These are phyloP conservation scores for Poicephalus meyeri DNA, from an alignment of 2,113 vertebrate species.

Conservation along the genomic window DNA sequence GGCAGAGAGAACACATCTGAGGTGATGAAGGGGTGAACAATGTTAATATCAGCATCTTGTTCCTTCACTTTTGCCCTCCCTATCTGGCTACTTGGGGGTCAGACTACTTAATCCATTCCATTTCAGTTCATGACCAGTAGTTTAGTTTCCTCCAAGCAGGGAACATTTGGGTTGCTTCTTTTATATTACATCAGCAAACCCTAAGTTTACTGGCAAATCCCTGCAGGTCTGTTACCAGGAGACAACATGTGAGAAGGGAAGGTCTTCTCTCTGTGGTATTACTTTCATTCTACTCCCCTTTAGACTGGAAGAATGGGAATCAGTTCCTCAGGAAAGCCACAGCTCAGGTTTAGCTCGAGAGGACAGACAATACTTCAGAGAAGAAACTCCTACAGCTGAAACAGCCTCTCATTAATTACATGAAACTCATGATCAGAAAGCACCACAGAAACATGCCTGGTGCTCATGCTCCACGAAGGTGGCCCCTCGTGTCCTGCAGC, in stretches of 20 bases:
- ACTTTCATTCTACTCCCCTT: background rate
- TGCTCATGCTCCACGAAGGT: no score
- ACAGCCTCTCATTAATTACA: background rate
- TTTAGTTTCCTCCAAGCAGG: background rate
- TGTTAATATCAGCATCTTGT: background rate
- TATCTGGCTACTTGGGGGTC: background rate
- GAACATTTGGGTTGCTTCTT: background rate
- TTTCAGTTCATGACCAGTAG: background rate
- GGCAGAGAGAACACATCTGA: background rate
- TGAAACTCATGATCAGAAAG: background rate
- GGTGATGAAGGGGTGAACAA: background rate
- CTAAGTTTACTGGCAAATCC: background rate
- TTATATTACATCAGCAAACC: background rate
- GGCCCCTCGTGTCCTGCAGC: no score
- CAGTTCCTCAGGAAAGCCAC: background rate
- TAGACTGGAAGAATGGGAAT: background rate
- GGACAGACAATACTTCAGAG: background rate
- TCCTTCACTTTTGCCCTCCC: background rate
- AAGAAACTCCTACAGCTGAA: background rate
- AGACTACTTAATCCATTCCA: background rate
- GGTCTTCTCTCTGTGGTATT: rapidly evolving
- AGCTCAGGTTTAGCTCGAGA: background rate
- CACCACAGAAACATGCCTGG: background rate
- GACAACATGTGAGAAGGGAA: background rate
- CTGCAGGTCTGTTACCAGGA: background rate